phyloP scores from a whole-genome alignment of 2,113 vertebrate genomes.

The Myanophis thanlyinensis region DNA sequence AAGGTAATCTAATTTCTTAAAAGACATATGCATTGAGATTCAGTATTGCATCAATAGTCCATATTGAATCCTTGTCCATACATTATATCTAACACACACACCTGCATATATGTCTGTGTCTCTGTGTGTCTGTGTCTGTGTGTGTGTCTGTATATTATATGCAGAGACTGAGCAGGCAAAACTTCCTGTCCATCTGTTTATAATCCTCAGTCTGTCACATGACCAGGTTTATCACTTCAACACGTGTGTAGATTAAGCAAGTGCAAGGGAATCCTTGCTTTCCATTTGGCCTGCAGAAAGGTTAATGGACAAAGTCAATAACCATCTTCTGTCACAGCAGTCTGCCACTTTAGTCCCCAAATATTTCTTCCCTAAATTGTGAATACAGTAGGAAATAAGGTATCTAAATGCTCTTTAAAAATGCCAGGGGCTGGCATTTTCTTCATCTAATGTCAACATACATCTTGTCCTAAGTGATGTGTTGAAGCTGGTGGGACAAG shows the following conservation, averaged over 20 bases:
- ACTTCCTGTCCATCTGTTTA: background rate
- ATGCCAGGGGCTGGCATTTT: slow-evolving; percentile 2
- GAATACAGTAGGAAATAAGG: background rate
- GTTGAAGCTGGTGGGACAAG: background rate
- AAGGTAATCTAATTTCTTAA: background rate
- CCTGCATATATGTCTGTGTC: too few species aligned
- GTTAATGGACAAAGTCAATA: slow-evolving; percentile 15
- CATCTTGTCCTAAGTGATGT: background rate
- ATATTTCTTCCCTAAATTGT: background rate
- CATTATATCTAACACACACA: background rate
- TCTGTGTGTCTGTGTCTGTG: too few species aligned
- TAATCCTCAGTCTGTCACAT: background rate
- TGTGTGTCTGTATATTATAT: background rate
- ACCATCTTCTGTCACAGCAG: slow-evolving; percentile 8
- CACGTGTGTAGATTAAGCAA: background rate
- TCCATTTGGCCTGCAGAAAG: background rate
- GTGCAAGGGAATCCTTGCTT: background rate
- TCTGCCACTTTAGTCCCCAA: background rate
- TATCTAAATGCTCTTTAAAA: slow-evolving; percentile 6
- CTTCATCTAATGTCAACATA: background rate
- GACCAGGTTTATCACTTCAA: background rate
- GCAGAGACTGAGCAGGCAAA: background rate
- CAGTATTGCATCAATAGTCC: background rate
- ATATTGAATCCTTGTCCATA: background rate
- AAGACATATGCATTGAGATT: background rate